Conservation (phyloP, 2,113 vertebrate species). For the Spermophilus dauricus region DNA sequence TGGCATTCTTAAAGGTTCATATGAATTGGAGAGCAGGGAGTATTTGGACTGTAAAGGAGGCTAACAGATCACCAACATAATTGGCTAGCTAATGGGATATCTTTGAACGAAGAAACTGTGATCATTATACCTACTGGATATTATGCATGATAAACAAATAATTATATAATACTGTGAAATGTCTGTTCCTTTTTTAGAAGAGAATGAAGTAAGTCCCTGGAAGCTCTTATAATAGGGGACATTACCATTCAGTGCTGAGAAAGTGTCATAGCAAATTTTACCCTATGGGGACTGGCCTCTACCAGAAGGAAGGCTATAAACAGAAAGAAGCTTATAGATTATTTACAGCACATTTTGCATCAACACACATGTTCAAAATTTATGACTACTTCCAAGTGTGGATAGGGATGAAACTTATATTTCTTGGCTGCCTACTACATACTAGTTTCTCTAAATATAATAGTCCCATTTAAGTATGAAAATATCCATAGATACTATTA, state of each 20-base stretch:
- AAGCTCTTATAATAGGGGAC: background rate
- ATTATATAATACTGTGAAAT: slow-evolving; percentile 28
- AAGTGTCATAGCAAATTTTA: background rate
- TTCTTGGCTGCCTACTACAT: background rate
- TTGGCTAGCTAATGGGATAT: slow-evolving; percentile 74
- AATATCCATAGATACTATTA: background rate
- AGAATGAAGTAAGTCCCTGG: background rate
- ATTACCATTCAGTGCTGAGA: background rate
- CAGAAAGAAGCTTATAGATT: background rate
- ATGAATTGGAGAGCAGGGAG: slow-evolving; percentile 75
- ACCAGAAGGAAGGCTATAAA: slow-evolving; percentile 6
- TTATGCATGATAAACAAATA: slow-evolving; percentile 73
- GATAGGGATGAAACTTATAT: background rate
- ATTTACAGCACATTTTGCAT: background rate
- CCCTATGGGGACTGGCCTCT: background rate
- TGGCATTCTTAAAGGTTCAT: slow-evolving; percentile 80
- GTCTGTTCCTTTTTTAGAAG: background rate
- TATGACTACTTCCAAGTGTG: background rate
- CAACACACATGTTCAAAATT: background rate
- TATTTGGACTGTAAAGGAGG: slow-evolving; percentile 71
- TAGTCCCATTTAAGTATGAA: slow-evolving; percentile 23
- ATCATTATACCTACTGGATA: slow-evolving; percentile 71
- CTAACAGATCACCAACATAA: slow-evolving; percentile 81
- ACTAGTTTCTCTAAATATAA: background rate
- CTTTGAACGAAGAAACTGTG: slow-evolving; percentile 66